These are phyloP conservation scores for Passer domesticus DNA, from an alignment of 2,113 vertebrate genomes.

Conservation along the genomic window DNA sequence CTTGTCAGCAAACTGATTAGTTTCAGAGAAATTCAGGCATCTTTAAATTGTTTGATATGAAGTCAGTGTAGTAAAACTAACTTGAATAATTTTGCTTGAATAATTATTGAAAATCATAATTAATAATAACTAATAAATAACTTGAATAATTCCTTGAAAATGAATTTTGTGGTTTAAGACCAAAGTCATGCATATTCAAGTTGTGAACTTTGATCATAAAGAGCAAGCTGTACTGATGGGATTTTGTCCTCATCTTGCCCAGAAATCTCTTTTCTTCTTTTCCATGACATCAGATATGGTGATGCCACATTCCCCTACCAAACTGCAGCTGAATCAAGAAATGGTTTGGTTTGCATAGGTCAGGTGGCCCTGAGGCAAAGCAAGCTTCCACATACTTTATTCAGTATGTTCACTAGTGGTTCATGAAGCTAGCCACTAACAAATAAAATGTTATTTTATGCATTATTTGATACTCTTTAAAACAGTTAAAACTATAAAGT, in stretches of 20 bases:
- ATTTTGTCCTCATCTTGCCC: neutral
- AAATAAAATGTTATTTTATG: neutral
- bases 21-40: neutral
- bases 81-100: neutral
- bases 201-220: neutral
- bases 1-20: neutral
- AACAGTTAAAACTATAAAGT: neutral
- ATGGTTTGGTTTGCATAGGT: neutral
- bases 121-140: too few relatives aligned
- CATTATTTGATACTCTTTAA: neutral
- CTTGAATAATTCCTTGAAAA: neutral
- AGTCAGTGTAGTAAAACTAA: neutral
- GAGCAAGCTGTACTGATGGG: neutral
- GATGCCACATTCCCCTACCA: neutral
- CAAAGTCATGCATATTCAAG: neutral
- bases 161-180: neutral
- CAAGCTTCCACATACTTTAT: neutral
- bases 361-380: neutral
- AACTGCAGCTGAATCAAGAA: neutral
- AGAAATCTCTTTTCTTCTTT: neutral
- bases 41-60: neutral
- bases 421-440: neutral
- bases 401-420: neutral
- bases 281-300: neutral
- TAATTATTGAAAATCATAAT: too few relatives aligned